A percentile compares a stretch with the other conserved stretches of the same genome.
Conservation (phyloP, 2,888 invertebrate species). For the Axea sp. region DNA sequence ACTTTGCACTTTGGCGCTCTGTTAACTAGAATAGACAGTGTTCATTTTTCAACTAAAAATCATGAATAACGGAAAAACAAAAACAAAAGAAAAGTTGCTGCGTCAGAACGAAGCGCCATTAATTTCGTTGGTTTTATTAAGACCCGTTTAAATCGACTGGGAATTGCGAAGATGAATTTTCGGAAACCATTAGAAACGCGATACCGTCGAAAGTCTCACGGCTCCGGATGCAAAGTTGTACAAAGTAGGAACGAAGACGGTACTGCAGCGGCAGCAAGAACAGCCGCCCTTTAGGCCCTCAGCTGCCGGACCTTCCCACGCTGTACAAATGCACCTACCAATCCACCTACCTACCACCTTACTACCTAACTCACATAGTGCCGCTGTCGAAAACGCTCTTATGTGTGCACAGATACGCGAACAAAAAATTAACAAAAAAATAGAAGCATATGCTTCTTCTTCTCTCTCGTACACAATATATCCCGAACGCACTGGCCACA, state of each 20-base stretch:
- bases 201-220: constrained; percentile 57
- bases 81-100: not conserved
- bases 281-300: constrained; percentile 70
- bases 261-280: constrained; percentile 57
- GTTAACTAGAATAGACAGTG: too few relatives aligned
- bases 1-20: too few relatives aligned
- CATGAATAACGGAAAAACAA: too few relatives aligned
- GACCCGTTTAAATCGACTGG: too few relatives aligned
- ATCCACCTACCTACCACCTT: constrained; percentile 65
- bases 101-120: not conserved
- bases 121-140: not conserved
- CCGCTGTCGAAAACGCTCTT: constrained; percentile 36
- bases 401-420: constrained; percentile 44
- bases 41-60: too few relatives aligned
- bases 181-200: constrained; percentile 32
- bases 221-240: constrained; percentile 54
- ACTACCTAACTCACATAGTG: constrained; percentile 60
- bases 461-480: constrained; percentile 29
- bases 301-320: constrained; percentile 79
- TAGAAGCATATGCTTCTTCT: constrained; percentile 43
- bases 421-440: constrained; percentile 42
- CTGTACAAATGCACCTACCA: constrained; percentile 73
- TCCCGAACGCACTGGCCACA: constrained; percentile 5
- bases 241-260: constrained; percentile 39
- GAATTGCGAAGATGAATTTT: constrained; percentile 5